Evolutionary conservation across 2,888 invertebrate genomes (phyloP).

Genomic region (Pasiphila rectangulata): DNA sequence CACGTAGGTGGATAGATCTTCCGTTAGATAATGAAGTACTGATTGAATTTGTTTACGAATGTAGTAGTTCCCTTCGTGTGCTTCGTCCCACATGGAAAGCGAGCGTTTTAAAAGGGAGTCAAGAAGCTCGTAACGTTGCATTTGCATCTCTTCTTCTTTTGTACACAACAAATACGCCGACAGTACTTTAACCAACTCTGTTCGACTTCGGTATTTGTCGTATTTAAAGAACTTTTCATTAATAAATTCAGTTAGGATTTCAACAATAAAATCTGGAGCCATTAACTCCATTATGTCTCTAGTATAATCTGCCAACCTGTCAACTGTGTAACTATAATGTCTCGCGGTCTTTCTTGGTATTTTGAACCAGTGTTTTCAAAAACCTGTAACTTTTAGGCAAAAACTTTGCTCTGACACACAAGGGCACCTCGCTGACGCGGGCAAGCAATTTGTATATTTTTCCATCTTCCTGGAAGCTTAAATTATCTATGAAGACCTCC

Average conservation of each 20-base stretch:
- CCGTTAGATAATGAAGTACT: conserved; percentile 38
- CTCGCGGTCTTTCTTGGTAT: conserved; percentile 33
- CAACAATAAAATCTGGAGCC: conserved; percentile 43
- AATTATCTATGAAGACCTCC: conserved; percentile 52
- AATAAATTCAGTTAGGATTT: conserved; percentile 45
- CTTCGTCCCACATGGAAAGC: conserved; percentile 41
- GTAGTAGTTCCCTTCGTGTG: conserved; percentile 28
- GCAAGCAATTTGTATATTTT: conserved; percentile 48
- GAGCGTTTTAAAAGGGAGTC: conserved; percentile 45
- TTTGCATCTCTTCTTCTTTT: conserved; percentile 45
- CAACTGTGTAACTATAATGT: conserved; percentile 31
- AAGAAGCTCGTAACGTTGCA: conserved; percentile 46
- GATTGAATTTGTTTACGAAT: conserved; percentile 35
- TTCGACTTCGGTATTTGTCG: conserved; percentile 22
- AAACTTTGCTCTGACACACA: conserved; percentile 43
- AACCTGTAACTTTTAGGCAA: conserved; percentile 52
- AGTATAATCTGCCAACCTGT: conserved; percentile 38
- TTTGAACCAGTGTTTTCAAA: conserved; percentile 40
- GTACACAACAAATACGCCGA: conserved; percentile 48
- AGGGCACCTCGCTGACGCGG: conserved; percentile 42
- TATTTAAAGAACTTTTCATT: conserved; percentile 39
- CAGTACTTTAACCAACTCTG: conserved; percentile 41
- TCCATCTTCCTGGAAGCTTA: conserved; percentile 54
- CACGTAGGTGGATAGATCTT: conserved; percentile 40
- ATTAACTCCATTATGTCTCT: conserved; percentile 47